Conservation (phyloP, 2,113 vertebrate genomes). For the Montifringilla adamsi region DNA sequence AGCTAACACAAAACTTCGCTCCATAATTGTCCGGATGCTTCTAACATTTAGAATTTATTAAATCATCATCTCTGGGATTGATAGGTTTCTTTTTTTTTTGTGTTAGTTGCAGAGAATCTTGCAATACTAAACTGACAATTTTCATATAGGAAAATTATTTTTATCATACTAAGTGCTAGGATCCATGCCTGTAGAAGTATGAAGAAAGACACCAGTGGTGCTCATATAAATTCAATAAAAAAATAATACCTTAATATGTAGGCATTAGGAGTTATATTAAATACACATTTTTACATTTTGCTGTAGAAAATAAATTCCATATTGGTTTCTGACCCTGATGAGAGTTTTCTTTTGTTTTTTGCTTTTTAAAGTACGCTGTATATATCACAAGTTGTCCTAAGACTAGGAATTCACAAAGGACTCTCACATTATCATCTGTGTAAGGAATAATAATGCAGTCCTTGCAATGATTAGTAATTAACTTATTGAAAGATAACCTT, state of each 20-base stretch:
- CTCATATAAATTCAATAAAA: neutral
- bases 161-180: neutral
- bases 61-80: neutral
- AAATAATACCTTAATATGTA: neutral
- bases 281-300: neutral
- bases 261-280: neutral
- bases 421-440: neutral
- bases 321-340: neutral
- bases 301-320: neutral
- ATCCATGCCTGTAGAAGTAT: accelerated
- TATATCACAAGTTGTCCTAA: neutral
- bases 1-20: neutral
- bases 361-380: neutral
- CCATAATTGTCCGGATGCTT: neutral
- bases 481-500: neutral
- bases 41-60: neutral
- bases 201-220: neutral
- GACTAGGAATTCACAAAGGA: neutral
- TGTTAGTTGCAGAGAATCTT: neutral
- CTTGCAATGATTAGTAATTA: neutral
- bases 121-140: neutral
- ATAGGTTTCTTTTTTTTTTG: neutral
- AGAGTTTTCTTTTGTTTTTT: neutral
- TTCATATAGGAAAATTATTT: neutral
- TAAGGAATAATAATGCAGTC: neutral